Evolutionary conservation across 2,888 invertebrate species (phyloP), one percentile per base, ranked within the genome.

Genomic region (Exephanes ischioxanthus): DNA sequence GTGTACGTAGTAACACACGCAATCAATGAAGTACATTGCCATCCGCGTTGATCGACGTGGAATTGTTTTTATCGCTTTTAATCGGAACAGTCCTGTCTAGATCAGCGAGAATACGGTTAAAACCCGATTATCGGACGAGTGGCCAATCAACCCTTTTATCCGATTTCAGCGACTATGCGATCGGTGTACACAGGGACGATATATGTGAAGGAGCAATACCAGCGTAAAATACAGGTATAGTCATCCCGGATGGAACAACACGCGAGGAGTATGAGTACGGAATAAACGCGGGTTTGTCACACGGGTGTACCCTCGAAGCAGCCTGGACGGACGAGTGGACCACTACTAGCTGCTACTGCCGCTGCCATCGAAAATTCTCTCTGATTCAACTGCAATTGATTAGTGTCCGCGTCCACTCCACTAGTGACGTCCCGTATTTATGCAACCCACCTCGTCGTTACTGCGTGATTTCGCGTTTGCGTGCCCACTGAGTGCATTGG

Each of bases 361-460:
- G 58, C 41, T 67, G 26, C 84, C 88, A 91, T 91, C 87, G 90
- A 91, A 92, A 91, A 90, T 91, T 92, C 90, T 81, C 91, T 91
- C 89, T 91, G 91, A 91, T 90, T 90, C 88, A 84, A 71, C 48
- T 68, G 88, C 91, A 90, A 92, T 93, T 93, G 91, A 92, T 92
- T 90, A 90, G 90, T 77, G 63, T 85, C 58, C 48, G 37, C n/a
- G 16, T 16, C 66, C 67, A 37, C 53, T 53, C 19, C 16, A 53
- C 58, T 53, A 71, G 73, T 81, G 75, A 75, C 86, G 87, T 83
- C 87, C 89, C 89, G 90, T 92, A 92, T 92, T 92, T 93, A 92
- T 92, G 90, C 91, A 89, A 90, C 86, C 89, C 87, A 89, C 88
- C 90, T 90, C 89, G 89, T 89, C 89, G 90, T 89, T 90, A 89